Evolutionary conservation across 2,113 vertebrate species (phyloP).

Genomic region (Psilopsiagon aymara): DNA sequence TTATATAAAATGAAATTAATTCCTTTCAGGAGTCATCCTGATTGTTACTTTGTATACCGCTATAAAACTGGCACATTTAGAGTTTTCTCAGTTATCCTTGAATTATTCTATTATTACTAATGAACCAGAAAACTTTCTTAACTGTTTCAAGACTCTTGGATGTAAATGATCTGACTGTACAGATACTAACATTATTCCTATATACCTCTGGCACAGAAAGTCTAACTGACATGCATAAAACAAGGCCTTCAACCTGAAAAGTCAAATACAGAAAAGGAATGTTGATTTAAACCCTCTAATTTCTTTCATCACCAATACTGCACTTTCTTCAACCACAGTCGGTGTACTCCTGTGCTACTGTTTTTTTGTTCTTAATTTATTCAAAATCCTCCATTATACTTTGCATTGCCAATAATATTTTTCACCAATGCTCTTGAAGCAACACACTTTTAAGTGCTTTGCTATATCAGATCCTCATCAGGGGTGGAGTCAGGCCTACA

Average conservation of each 20-base stretch:
- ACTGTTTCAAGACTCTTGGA: not conserved
- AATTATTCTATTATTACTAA: not conserved
- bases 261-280: not conserved
- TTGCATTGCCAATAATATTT: not conserved
- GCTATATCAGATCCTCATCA: not conserved
- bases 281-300: not conserved
- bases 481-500: not conserved
- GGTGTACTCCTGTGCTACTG: not conserved
- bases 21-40: not conserved
- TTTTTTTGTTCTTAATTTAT: not conserved
- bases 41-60: not conserved
- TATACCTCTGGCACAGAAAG: not conserved
- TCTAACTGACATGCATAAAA: not conserved
- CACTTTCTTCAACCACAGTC: not conserved
- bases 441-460: not conserved
- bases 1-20: not conserved
- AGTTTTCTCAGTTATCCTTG: not conserved
- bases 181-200: not conserved
- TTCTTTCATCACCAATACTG: not conserved
- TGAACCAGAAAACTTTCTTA: not conserved
- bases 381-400: not conserved
- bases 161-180: not conserved
- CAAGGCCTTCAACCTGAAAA: not conserved
- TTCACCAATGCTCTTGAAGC: not conserved
- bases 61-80: not conserved